phyloP scores from a whole-genome alignment of 2,797 vertebrate genomes.

The Ciconia nigra region DNA sequence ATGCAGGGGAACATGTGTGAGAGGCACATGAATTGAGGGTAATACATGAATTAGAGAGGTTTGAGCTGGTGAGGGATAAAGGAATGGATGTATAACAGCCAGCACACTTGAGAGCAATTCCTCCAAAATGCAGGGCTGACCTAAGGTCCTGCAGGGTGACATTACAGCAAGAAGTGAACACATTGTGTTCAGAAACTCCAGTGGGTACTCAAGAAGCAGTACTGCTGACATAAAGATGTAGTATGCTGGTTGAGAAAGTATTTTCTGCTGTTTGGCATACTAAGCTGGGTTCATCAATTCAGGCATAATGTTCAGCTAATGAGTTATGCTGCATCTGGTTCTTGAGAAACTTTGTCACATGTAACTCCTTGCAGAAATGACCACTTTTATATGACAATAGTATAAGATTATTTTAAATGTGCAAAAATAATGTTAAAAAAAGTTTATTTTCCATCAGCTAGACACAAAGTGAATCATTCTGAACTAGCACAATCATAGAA shows the following conservation, averaged over 20 bases:
- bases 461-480: neutral
- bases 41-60: neutral
- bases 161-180: neutral
- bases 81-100: neutral
- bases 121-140: neutral
- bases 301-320: neutral
- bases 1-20: accelerated
- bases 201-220: neutral
- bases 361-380: neutral
- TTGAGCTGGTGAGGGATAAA: neutral
- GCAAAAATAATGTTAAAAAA: neutral
- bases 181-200: neutral
- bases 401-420: neutral
- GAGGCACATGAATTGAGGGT: neutral
- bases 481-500: neutral
- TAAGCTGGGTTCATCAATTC: neutral
- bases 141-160: neutral
- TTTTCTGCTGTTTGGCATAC: neutral
- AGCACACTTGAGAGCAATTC: neutral
- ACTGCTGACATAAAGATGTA: neutral
- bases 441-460: neutral
- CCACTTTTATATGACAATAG: neutral
- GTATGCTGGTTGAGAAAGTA: neutral
- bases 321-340: neutral
- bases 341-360: neutral